Conservation (phyloP, 2,888 invertebrate species). For the Athripsodes cinereus region DNA sequence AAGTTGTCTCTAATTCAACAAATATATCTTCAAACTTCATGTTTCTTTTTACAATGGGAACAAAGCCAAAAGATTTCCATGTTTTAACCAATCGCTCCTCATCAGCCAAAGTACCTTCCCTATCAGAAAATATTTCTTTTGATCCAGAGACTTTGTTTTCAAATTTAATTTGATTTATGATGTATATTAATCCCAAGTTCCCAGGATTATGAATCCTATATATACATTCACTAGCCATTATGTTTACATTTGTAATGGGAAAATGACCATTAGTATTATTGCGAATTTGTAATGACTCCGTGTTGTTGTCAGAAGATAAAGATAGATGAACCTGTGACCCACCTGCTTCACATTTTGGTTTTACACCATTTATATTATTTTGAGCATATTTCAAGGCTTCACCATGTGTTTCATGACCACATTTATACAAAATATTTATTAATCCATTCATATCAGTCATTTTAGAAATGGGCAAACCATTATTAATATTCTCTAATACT, state of each 20-base stretch:
- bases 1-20: not conserved
- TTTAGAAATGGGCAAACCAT: not conserved
- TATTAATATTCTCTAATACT: not conserved
- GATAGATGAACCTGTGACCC: not conserved
- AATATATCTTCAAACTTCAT: conserved; percentile 25
- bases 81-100: conserved; percentile 32
- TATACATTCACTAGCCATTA: not conserved
- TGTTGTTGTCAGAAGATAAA: too few relatives aligned
- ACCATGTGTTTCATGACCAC: not conserved
- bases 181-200: conserved; percentile 35
- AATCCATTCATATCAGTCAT: conserved; percentile 3
- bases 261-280: not conserved
- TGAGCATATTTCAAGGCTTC: not conserved
- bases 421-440: not conserved
- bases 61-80: conserved; percentile 37
- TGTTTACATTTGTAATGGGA: not conserved
- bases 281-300: too few relatives aligned
- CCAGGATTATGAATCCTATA: not conserved
- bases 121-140: conserved; percentile 32
- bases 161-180: conserved; percentile 39
- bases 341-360: not conserved
- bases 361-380: not conserved
- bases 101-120: conserved; percentile 38
- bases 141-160: conserved; percentile 29
- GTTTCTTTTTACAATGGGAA: conserved; percentile 31